Evolutionary conservation across 2,888 invertebrate species (phyloP).

Genomic region (Teleiodes luculella): DNA sequence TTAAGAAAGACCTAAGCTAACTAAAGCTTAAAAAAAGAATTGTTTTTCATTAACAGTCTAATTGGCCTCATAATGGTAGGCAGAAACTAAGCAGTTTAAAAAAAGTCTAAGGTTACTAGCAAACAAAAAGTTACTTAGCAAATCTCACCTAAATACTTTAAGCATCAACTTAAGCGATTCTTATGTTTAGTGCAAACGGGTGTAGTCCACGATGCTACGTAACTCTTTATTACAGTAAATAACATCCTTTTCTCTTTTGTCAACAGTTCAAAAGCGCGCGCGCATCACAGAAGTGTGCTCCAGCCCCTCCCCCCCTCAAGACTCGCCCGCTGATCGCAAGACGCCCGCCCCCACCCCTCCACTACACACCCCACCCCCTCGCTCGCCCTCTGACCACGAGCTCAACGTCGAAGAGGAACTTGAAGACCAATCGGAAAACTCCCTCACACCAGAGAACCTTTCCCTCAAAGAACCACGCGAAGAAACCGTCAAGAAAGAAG

Average conservation of each 20-base stretch:
- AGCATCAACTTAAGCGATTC: too few relatives aligned
- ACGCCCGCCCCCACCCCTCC: constrained; percentile 57
- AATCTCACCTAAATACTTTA: too few relatives aligned
- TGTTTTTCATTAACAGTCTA: too few relatives aligned
- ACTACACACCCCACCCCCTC: constrained; percentile 61
- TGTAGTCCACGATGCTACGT: too few relatives aligned
- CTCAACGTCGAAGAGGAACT: constrained; percentile 79
- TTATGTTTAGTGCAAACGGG: too few relatives aligned
- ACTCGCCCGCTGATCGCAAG: constrained; percentile 48
- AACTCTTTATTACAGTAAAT: background rate
- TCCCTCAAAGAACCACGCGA: constrained; percentile 84
- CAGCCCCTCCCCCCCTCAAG: constrained; percentile 61
- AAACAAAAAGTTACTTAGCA: too few relatives aligned
- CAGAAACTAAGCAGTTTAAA: too few relatives aligned
- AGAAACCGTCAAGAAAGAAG: constrained; percentile 73
- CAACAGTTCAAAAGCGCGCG: constrained; percentile 71
- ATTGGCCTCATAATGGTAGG: too few relatives aligned
- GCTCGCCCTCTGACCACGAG: constrained; percentile 71
- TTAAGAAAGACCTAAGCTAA: too few relatives aligned
- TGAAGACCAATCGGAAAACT: constrained; percentile 70
- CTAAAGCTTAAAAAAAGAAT: too few relatives aligned
- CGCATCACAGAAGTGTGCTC: constrained; percentile 70
- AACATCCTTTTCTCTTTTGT: constrained; percentile 34
- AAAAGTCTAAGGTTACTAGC: too few relatives aligned
- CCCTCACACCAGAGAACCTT: constrained; percentile 87